Conservation (phyloP, 2,797 vertebrate species). For the Gouania willdenowi region DNA sequence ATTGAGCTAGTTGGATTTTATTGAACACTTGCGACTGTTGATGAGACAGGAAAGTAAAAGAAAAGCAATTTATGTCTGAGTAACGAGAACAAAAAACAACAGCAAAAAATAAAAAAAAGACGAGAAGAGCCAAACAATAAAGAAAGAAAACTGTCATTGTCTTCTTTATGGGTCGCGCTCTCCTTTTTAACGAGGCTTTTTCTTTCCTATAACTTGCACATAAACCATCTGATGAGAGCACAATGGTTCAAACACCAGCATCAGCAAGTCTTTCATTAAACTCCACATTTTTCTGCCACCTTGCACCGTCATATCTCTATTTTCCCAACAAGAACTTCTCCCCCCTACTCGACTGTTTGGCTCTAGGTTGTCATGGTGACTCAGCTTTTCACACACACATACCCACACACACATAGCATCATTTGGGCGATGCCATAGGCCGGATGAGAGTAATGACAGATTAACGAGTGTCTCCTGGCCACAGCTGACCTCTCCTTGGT, state of each 20-base stretch:
- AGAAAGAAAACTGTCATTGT: background rate
- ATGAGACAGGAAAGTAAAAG: background rate
- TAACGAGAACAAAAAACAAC: background rate
- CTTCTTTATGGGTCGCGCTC: constrained; percentile 7
- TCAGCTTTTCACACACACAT: constrained; percentile 54
- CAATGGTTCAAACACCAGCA: constrained; percentile 1
- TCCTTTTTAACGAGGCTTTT: background rate
- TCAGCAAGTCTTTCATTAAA: constrained; percentile 17
- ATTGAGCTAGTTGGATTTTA: background rate
- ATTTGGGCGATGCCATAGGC: constrained; percentile 45
- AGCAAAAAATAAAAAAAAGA: background rate
- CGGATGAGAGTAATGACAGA: constrained; percentile 72
- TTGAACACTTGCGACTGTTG: background rate
- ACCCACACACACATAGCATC: constrained; percentile 9
- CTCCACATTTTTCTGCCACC: background rate
- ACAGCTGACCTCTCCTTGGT: constrained; percentile 62
- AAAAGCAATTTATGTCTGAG: background rate
- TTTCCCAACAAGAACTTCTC: constrained; percentile 7
- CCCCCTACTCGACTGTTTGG: constrained; percentile 14
- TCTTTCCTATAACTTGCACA: constrained; percentile 5
- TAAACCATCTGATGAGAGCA: constrained; percentile 2
- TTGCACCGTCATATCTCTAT: background rate
- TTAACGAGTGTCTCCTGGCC: constrained; percentile 60
- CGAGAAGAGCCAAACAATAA: background rate
- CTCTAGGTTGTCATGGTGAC: constrained; percentile 67